Evolutionary conservation across 2,113 vertebrate genomes (phyloP), one percentile per base, ranked within the genome.

Genomic region (Halcyon senegalensis): DNA sequence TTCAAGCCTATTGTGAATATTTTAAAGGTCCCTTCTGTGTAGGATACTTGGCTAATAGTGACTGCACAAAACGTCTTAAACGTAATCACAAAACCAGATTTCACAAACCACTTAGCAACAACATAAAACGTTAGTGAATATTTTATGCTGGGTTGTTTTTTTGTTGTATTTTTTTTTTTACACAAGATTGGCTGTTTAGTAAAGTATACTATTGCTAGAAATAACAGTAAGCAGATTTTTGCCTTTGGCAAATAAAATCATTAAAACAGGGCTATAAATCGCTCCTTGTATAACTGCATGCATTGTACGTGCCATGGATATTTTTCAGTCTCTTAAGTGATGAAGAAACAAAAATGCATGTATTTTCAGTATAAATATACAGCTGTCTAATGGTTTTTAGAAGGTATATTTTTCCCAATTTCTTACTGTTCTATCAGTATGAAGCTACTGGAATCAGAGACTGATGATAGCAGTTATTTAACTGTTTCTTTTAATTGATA

Each of bases 181-280:
- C 46, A n/a, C 41, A 55, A 86, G 72, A 60, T 44, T 82, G 41
- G 16, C 62, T 85, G 48, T 91, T 93, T 43, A 84, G 51, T 62
- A 73, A 91, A 62, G 69, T 76, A 27, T 82, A 66, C 35, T 82
- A 13, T 76, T 93, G 58, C 89, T 92, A 64, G 69, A 87, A 95
- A 39, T 92, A 84, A 72, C 48, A 69, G 90, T 80, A 84, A 93
- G 86, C 86, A 93, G 77, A 92, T 73, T 91, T 96, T 95, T 90
- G 94, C 94, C 84, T 91, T 77, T 58, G 86, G 95, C 91, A 79
- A 95, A 69, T 76, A 18, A 31, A 62, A 41, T 87, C 66, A 79
- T 94, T 93, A 89, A 83, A 96, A 55, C 16, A 55, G 59, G 55
- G 55, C 89, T 95, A 62, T 96, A 94, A 95, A 95, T 93, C 1